Percentiles rank a stretch among this genome's conserved stretches.
Conservation (phyloP, 1,140 invertebrate species). For the Rhyzopertha dominica region DNA sequence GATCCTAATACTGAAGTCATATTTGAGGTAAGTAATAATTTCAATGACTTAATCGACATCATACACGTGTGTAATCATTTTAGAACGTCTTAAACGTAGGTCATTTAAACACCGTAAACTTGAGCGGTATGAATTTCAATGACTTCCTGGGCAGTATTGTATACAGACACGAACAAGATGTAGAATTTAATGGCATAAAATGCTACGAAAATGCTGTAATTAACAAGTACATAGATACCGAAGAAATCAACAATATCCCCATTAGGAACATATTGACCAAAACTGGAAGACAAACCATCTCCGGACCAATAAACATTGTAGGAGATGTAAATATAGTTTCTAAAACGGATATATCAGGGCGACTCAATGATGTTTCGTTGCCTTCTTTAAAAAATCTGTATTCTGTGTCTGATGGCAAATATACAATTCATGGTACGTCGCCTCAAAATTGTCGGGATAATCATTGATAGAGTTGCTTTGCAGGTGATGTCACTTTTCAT, state of each 20-base stretch:
- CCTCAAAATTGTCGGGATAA: too few species aligned
- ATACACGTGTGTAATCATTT: too few species aligned
- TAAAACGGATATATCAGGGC: conserved; percentile 22
- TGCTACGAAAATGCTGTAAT: conserved; percentile 33
- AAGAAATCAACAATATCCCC: conserved; percentile 32
- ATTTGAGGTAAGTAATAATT: too few species aligned
- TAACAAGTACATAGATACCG: conserved; percentile 33
- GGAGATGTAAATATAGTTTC: conserved; percentile 32
- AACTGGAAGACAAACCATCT: conserved; percentile 29
- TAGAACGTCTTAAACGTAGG: too few species aligned
- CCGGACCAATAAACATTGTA: conserved; percentile 26
- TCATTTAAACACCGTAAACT: conserved; percentile 29
- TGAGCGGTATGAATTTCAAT: conserved; percentile 30
- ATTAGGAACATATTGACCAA: conserved; percentile 35
- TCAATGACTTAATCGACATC: too few species aligned
- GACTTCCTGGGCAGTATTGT: conserved; percentile 27
- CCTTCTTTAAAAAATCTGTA: conserved; percentile 23
- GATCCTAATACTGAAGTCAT: too few species aligned
- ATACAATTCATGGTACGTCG: conserved; percentile 24
- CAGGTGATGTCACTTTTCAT: conserved; percentile 32
- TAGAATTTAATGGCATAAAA: conserved; percentile 24
- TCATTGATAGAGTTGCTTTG: conserved; percentile 15
- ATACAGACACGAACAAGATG: conserved; percentile 33
- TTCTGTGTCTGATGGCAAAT: conserved; percentile 16
- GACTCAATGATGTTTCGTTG: conserved; percentile 30